Percentiles rank a stretch among this genome's conserved stretches.
These are phyloP conservation scores for Musca domestica DNA, from an alignment of 1,140 invertebrate genomes.

Conservation along the genomic window DNA sequence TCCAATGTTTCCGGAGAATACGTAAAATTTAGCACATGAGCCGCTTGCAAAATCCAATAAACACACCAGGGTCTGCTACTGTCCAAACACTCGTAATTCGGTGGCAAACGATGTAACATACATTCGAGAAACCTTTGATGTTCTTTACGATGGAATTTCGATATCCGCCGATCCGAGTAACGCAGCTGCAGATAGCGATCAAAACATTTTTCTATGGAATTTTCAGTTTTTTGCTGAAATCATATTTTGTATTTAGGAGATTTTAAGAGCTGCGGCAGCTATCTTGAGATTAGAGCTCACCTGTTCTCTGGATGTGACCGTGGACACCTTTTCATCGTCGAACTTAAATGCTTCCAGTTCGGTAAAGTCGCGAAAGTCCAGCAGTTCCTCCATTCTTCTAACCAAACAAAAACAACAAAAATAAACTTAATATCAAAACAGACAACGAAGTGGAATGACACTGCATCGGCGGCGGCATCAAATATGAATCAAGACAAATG, in stretches of 20 bases:
- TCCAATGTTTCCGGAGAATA: slow-evolving; percentile 67
- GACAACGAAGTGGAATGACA: slow-evolving; percentile 4
- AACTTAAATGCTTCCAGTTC: slow-evolving; percentile 45
- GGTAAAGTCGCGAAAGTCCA: slow-evolving; percentile 41
- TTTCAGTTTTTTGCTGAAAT: slow-evolving; percentile 66
- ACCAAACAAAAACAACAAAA: slow-evolving; percentile 18
- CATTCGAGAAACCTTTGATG: slow-evolving; percentile 71
- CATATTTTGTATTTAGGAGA: neutral
- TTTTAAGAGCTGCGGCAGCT: neutral
- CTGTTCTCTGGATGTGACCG: slow-evolving; percentile 60
- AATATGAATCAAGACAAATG: too few species aligned
- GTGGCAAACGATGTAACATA: slow-evolving; percentile 66
- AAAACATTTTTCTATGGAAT: slow-evolving; percentile 63
- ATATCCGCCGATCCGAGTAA: slow-evolving; percentile 59
- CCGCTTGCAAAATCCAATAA: slow-evolving; percentile 91
- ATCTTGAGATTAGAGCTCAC: slow-evolving; percentile 49
- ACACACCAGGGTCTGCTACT: slow-evolving; percentile 93
- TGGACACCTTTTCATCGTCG: slow-evolving; percentile 55
- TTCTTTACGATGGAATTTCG: slow-evolving; percentile 62
- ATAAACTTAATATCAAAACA: slow-evolving; percentile 7
- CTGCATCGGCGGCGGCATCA: too few species aligned
- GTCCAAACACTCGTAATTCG: slow-evolving; percentile 79
- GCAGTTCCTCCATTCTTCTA: slow-evolving; percentile 7
- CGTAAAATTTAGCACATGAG: slow-evolving; percentile 76
- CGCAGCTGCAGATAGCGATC: slow-evolving; percentile 60